A percentile compares a stretch with the other conserved stretches of the same genome.
Conservation (phyloP, 1,140 invertebrate species). For the Gyrodactylus salaris region DNA sequence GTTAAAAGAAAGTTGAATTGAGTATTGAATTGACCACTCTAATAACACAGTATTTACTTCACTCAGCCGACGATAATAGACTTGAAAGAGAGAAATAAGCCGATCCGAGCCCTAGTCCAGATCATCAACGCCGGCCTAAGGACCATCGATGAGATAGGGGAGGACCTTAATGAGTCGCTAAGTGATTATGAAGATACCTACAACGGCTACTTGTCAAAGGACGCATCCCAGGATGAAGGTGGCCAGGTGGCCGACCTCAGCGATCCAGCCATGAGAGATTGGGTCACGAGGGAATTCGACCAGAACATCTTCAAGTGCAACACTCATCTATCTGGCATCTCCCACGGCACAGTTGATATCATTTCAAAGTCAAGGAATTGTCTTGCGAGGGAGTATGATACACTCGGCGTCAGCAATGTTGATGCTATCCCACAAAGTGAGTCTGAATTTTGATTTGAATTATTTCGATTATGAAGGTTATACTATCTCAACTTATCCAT, state of each 20-base stretch:
- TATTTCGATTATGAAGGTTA: no score
- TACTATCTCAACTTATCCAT: no score
- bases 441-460: no score
- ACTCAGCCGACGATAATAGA: background rate
- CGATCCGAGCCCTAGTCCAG: background rate
- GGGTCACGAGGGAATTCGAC: background rate
- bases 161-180: background rate
- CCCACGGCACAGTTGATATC: background rate
- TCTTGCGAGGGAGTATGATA: background rate
- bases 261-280: background rate
- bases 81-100: background rate
- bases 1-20: no score
- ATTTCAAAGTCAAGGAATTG: background rate
- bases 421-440: background rate
- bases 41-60: background rate
- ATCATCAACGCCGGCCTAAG: background rate
- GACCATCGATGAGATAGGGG: background rate
- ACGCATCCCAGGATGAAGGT: background rate
- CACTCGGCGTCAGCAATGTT: background rate
- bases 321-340: background rate
- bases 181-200: background rate
- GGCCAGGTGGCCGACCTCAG: background rate
- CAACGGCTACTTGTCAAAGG: background rate
- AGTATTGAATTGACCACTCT: no score
- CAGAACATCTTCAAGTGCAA: background rate